These are phyloP conservation scores for Melipona beecheii DNA, from an alignment of 2,888 invertebrate species.

Conservation along the genomic window DNA sequence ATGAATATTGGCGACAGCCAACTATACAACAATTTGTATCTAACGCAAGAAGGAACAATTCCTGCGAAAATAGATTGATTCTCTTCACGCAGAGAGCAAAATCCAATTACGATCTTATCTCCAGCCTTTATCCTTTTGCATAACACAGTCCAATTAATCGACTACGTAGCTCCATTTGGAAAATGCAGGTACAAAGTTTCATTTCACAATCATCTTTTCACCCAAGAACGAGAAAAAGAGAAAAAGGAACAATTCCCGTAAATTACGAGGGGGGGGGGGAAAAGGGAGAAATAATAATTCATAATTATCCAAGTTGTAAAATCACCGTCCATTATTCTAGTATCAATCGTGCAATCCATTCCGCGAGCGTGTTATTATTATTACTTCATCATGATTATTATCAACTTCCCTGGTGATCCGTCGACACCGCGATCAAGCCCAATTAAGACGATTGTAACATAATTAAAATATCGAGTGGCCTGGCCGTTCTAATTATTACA, in stretches of 20 bases:
- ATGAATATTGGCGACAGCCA: no score
- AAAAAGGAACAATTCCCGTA: neutral
- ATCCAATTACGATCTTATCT: neutral
- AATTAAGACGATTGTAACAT: slow-evolving; percentile 33
- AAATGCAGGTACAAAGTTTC: no score
- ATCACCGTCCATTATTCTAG: neutral
- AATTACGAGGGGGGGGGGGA: neutral
- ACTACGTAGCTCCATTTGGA: neutral
- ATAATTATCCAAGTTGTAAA: neutral
- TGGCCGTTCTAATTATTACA: slow-evolving; percentile 46
- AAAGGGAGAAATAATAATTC: neutral
- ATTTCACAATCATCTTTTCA: neutral
- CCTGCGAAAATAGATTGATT: no score
- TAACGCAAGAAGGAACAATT: no score
- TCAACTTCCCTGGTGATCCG: slow-evolving; percentile 34
- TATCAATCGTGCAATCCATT: neutral
- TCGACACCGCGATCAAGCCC: slow-evolving; percentile 31
- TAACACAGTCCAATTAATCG: neutral
- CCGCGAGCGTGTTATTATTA: slow-evolving; percentile 1
- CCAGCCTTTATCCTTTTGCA: neutral
- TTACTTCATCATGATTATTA: slow-evolving; percentile 25
- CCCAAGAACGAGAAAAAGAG: neutral
- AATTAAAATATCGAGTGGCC: slow-evolving; percentile 46
- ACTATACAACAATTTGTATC: no score
- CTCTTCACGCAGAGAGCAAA: neutral